phyloP scores from a whole-genome alignment of 2,888 invertebrate species.

The Lithosia quadra region DNA sequence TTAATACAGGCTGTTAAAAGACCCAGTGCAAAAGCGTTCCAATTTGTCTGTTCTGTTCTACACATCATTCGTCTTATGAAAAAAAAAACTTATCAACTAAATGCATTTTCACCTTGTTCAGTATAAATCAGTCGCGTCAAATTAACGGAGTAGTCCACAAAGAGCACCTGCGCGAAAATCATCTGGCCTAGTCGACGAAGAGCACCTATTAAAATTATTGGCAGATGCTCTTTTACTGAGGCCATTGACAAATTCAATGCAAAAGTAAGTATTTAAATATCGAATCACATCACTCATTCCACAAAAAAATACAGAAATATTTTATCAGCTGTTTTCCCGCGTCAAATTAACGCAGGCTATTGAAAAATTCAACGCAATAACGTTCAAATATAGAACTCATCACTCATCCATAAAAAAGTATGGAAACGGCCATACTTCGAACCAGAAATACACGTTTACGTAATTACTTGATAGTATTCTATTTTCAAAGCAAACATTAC shows the following conservation, averaged over 20 bases:
- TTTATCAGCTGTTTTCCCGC: neutral
- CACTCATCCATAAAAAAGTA: constrained; percentile 1
- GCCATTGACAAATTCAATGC: too few species aligned
- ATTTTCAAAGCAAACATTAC: neutral
- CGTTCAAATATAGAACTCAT: constrained; percentile 4
- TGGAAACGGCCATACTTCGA: neutral
- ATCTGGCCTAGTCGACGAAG: too few species aligned
- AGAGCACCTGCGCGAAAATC: too few species aligned
- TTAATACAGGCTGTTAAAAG: neutral
- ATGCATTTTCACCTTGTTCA: too few species aligned
- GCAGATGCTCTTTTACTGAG: too few species aligned
- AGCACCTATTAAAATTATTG: too few species aligned
- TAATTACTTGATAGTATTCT: constrained; percentile 2
- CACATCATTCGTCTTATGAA: too few species aligned
- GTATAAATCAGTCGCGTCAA: neutral
- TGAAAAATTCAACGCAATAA: neutral
- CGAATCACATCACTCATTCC: neutral
- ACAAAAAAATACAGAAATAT: neutral
- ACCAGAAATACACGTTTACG: neutral
- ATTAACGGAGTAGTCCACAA: too few species aligned
- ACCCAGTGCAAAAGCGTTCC: too few species aligned
- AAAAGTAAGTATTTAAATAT: too few species aligned
- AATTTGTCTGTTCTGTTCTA: too few species aligned
- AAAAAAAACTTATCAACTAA: too few species aligned
- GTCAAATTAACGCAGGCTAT: neutral